Conservation (phyloP, 2,113 vertebrate genomes). For the Cryptotis parvus region DNA sequence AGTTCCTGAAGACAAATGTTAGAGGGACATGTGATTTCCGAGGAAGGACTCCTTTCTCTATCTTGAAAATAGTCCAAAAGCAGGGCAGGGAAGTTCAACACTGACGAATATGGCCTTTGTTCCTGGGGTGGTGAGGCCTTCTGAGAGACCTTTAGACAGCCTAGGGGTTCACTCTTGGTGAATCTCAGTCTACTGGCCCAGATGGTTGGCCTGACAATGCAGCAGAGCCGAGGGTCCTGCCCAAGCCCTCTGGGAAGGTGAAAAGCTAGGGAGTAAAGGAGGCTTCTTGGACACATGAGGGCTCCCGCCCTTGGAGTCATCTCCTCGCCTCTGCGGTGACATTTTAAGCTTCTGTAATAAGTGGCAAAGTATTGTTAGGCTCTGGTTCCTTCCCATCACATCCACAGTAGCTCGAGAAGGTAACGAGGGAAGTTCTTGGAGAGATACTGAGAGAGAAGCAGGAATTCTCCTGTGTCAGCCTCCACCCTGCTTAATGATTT, state of each 20-base stretch:
- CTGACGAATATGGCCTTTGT: not conserved
- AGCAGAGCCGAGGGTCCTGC: too few relatives aligned
- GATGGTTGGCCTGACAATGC: too few relatives aligned
- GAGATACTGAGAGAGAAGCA: not conserved
- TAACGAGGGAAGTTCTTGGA: not conserved
- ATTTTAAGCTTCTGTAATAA: not conserved
- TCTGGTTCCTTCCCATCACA: not conserved
- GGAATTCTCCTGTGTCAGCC: not conserved
- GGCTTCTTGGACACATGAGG: too few relatives aligned
- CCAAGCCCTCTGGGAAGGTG: too few relatives aligned
- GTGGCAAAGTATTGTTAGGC: conserved; percentile 21
- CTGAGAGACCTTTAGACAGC: too few relatives aligned
- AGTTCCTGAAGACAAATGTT: too few relatives aligned
- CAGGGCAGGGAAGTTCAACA: not conserved
- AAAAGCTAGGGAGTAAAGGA: too few relatives aligned
- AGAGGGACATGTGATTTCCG: not conserved
- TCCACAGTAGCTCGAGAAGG: not conserved
- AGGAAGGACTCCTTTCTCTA: not conserved
- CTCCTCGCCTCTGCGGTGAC: too few relatives aligned
- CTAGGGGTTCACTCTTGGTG: not conserved
- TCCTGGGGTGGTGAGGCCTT: too few relatives aligned
- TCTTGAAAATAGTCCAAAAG: not conserved
- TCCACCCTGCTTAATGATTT: not conserved
- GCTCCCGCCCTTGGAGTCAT: too few relatives aligned
- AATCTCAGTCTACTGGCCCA: not conserved